Base-by-base conservation (phyloP, 2,888 invertebrate genomes). In the Xanthorhoe spadicearia region DNA sequence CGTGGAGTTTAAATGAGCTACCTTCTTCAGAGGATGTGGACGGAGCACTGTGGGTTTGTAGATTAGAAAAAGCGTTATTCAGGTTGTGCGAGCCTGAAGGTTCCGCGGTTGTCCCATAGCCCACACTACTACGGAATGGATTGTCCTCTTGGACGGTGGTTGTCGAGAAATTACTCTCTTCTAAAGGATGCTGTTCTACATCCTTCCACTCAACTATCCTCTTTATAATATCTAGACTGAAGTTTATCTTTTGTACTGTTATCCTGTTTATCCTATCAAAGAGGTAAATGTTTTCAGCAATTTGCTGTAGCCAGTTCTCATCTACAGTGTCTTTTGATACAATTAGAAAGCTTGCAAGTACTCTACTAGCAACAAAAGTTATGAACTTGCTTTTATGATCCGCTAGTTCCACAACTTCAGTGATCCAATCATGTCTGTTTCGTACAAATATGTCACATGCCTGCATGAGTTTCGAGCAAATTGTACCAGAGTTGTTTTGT, bases 131-230 rank as follows among this genome's bases (percentile, higher is more conserved):
- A 70, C 92, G 81, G 73, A 90, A 92, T 0, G 91, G 93, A 72
- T 92, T 92, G 61, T 92, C 92, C 68, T 90, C 92, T 69, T 82
- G 88, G 66, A 80, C 82, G 59, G 77, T 83, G n/a, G 81, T 89
- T 76, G 89, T 83, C 52, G 87, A 83, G 70, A 89, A 89, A 73
- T 87, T 93, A 70, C 94, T 94, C 68, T 97, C 97, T 80, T 97
- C 97, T 48, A 97, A 83, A 0, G 97, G 96, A 91, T 97, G 97
- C 76, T 95, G 94, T 82, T 96, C 95, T 32, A 96, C 90, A 86
- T 98, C 97, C 80, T 97, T 97, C 96, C 97, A 97, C 82, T 98
- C 97, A 0, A 98, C 96, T 78, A 98, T 96, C 75, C 97, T 95
- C 81, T 97, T 97, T 58, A 98, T 96, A 53, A 98, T 95, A 83